Evolutionary conservation across 2,113 vertebrate species (phyloP).

Genomic region (Hiodon tergisus): DNA sequence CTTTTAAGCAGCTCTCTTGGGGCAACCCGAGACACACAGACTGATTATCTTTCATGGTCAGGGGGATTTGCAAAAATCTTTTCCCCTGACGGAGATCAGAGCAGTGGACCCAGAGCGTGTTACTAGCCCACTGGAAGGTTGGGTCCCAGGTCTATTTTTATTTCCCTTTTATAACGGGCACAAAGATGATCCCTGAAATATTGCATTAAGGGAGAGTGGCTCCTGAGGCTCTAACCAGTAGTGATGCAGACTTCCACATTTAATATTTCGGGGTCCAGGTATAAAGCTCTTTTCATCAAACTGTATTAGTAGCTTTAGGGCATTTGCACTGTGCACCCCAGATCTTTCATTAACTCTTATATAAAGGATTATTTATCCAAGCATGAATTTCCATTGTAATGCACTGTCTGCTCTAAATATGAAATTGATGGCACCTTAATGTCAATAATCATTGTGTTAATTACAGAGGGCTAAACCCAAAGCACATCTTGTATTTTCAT

Average conservation of each 20-base stretch:
- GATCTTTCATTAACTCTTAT: slow-evolving; percentile 10
- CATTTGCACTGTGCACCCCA: not conserved
- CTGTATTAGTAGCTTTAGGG: not conserved
- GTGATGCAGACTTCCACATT: not conserved
- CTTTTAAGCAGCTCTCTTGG: not conserved
- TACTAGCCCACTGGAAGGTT: not conserved
- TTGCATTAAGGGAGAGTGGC: not conserved
- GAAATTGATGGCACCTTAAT: not conserved
- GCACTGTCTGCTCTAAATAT: not conserved
- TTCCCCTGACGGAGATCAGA: slow-evolving; percentile 3
- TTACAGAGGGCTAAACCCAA: not conserved
- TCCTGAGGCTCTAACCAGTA: not conserved
- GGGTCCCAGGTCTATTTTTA: slow-evolving; percentile 22
- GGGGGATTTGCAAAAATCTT: not conserved
- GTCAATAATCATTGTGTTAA: not conserved
- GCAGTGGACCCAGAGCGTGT: not conserved
- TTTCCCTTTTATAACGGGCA: not conserved
- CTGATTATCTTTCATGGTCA: not conserved
- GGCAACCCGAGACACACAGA: not conserved
- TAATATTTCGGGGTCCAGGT: not conserved
- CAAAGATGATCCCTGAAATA: slow-evolving; percentile 22
- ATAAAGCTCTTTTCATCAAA: not conserved
- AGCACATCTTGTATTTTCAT: not conserved
- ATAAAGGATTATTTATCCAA: not conserved
- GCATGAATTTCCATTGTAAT: not conserved